Conservation (phyloP, 2,888 invertebrate genomes). For the Orchestes rusci region DNA sequence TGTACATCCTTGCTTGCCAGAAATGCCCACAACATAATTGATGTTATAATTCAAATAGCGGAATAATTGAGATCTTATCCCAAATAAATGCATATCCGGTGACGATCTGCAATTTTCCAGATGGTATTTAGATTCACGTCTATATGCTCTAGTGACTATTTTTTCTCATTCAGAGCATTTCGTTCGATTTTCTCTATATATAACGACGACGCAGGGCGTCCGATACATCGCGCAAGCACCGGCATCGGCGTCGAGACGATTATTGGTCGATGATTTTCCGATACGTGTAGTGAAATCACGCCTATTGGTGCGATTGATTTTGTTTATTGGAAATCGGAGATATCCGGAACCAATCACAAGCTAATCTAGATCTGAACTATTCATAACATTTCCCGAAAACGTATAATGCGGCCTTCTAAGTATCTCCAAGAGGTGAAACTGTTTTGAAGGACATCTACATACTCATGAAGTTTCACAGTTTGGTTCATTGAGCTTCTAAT, state of each 20-base stretch:
- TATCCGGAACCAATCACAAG: constrained; percentile 21
- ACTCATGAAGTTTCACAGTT: too few relatives aligned
- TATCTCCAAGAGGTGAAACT: too few relatives aligned
- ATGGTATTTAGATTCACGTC: constrained; percentile 12
- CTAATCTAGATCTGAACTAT: too few relatives aligned
- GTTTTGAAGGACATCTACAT: too few relatives aligned
- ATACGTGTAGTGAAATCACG: constrained; percentile 24
- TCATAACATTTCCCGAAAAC: too few relatives aligned
- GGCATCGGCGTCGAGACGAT: constrained; percentile 20
- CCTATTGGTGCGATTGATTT: constrained; percentile 24
- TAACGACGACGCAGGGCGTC: constrained; percentile 25
- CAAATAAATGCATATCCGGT: constrained; percentile 7
- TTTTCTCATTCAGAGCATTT: constrained; percentile 23
- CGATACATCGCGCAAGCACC: constrained; percentile 24
- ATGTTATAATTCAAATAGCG: too few relatives aligned
- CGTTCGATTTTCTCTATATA: constrained; percentile 25
- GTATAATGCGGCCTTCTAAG: too few relatives aligned
- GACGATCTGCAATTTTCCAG: constrained; percentile 9
- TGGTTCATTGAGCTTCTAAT: too few relatives aligned
- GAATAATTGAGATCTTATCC: too few relatives aligned
- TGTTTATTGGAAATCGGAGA: constrained; percentile 23
- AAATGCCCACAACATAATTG: too few relatives aligned
- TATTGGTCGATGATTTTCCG: constrained; percentile 25
- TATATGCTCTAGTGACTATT: constrained; percentile 24
- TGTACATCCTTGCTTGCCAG: too few relatives aligned